Base-by-base conservation (phyloP, 2,797 vertebrate genomes). In the Pterois miles region DNA sequence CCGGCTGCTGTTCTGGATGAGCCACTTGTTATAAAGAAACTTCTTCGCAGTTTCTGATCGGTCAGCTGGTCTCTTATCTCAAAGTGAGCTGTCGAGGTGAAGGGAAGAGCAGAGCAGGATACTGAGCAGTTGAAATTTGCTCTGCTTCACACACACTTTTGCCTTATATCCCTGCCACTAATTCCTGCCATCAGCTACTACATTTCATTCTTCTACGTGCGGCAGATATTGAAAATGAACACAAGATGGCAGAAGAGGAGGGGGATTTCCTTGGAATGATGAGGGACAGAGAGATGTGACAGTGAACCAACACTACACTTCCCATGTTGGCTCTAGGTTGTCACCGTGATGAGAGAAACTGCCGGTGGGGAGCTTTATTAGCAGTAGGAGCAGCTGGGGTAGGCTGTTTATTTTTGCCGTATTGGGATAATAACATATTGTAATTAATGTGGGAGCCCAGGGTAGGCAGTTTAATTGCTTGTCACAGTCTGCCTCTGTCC, bases 171-270 rank as follows among this genome's bases (percentile, higher is more conserved):
- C 23, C 12, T 31, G 18, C 23, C 34, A 46, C 43, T 68, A 57
- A 56, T 57, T 68, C 46, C 23, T 75, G 74, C 14, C 50, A 52
- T 62, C 46, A 74, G 33, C 46, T 11, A 25, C 31, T 52, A 20
- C 20, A 43, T 38, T 40, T 40, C 4, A n/a, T 7, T 58, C 3
- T 18, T 52, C 29, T 43, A 13, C 4, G 1, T 3, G 48, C 25
- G 56, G 64, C 36, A 74, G 27, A 1, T 86, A 68, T 57, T 22
- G 6, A 72, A 77, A 86, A 70, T 46, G 74, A 78, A 76, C 87
- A 89, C 86, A 77, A 89, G 90, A 52, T 88, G 91, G 88, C 85
- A 89, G 90, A 66, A 89, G 79, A 81, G 85, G 52, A 50, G n/a
- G 8, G 43, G 52, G 34, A 38, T 46, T 83, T 59, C 2, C 3